Evolutionary conservation across 2,888 invertebrate species (phyloP).

Genomic region (Halictus quadricinctus): DNA sequence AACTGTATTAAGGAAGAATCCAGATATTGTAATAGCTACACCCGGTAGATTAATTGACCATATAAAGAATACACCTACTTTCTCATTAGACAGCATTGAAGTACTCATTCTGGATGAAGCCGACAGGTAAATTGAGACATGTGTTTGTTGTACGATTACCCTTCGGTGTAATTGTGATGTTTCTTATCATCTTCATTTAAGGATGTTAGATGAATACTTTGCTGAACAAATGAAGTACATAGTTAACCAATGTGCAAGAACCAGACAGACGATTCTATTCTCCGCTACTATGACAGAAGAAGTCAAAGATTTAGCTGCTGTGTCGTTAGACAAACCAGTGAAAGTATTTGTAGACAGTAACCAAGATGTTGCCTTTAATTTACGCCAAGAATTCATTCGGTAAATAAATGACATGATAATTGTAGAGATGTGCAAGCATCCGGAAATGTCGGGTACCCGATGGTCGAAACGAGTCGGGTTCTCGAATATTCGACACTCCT

Average conservation of each 20-base stretch:
- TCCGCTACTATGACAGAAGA: slow-evolving; percentile 99
- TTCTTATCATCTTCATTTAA: slow-evolving; percentile 73
- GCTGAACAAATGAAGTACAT: slow-evolving; percentile 99
- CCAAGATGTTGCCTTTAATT: slow-evolving; percentile 96
- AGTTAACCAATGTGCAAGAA: slow-evolving; percentile 94
- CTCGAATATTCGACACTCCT: too few species aligned
- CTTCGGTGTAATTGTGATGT: not conserved
- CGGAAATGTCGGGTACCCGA: too few species aligned
- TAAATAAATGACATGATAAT: slow-evolving; percentile 69
- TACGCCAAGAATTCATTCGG: slow-evolving; percentile 97
- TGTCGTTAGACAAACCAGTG: slow-evolving; percentile 96
- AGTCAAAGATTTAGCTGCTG: slow-evolving; percentile 96
- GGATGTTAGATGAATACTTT: slow-evolving; percentile 99
- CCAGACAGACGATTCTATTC: slow-evolving; percentile 97
- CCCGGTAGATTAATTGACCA: slow-evolving; percentile 99
- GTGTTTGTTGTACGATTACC: not conserved
- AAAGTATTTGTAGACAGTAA: slow-evolving; percentile 98
- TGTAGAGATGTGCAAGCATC: too few species aligned
- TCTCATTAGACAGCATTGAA: slow-evolving; percentile 95
- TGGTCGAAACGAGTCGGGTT: too few species aligned
- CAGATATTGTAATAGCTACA: slow-evolving; percentile 98
- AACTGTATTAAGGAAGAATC: slow-evolving; percentile 92
- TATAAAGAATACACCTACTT: slow-evolving; percentile 96
- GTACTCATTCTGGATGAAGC: slow-evolving; percentile 92
- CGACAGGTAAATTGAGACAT: slow-evolving; percentile 83